Evolutionary conservation across 1,140 invertebrate genomes (phyloP), one percentile per base, ranked within the genome.

Genomic region (Ericerus pela): DNA sequence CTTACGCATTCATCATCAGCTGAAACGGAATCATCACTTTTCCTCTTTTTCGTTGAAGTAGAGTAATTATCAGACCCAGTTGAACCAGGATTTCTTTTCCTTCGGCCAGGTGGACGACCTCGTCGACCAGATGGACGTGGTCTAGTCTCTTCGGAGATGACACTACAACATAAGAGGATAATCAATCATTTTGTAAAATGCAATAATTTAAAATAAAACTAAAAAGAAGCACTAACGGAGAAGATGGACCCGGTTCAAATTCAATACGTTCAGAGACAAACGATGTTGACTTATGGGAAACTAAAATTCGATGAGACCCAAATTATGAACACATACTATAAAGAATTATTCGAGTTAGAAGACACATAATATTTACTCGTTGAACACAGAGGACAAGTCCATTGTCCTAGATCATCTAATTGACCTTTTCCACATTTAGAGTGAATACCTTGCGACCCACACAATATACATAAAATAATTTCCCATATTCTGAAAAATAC

Each of bases 381-480:
- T 5, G 18, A 10, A 22, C 41, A 47, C 10, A 22, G 26, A 10
- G 41, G 4, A 47, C 41, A 47, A 5, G 41, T 47, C 41, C 41
- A 47, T 47, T 47, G 41, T 47, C 41, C 41, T 47, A 24, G 22
- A 3, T 24, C 20, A 47, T 47, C 41, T 18, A 47, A 24, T 3
- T 5, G 16, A 24, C 26, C 16, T 47, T 47, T 24, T 3, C 67
- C 70, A 64, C 78, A 79, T 11, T 61, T 64, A 51, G 69, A 66
- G 60, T 79, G 78, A 28, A 72, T 72, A 26, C 76, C 77, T 62
- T 73, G 71, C 0, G 76, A 77, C 16, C 77, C 78, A 67, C 78
- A 79, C 51, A 66, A 69, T 36, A 66, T 63, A 66, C 78, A 80
- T 11, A 78, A 60, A 18, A 69, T 64, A 11, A 79, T 62, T 56